Evolutionary conservation across 37 sponge, comb jelly and placozoan genomes (phyloP).

Genomic region (Beroe ovata): DNA sequence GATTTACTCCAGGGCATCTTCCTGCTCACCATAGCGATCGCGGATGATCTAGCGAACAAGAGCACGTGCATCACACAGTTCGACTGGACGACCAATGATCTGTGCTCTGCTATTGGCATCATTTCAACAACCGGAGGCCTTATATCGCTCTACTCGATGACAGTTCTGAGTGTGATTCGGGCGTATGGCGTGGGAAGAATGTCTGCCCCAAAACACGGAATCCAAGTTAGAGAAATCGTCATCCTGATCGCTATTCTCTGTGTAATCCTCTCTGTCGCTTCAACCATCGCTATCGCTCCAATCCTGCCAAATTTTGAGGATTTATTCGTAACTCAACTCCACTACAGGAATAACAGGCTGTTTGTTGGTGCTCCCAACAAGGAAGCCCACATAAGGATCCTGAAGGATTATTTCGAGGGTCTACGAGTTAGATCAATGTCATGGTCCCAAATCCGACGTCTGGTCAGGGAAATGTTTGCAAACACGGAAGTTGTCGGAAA

Average conservation of each 20-base stretch:
- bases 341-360: neutral
- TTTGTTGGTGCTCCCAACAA: conserved; percentile 10
- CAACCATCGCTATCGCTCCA: neutral
- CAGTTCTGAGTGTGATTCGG: neutral
- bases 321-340: neutral
- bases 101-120: neutral
- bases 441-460: neutral
- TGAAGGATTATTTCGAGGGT: neutral
- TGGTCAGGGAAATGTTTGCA: neutral
- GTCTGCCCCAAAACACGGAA: neutral
- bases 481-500: neutral
- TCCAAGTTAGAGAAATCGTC: neutral
- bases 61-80: conserved; percentile 26
- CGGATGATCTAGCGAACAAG: neutral
- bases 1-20: conserved; percentile 28
- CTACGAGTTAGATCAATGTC: neutral
- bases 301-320: neutral
- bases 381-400: neutral
- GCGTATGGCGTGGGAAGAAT: neutral
- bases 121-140: neutral
- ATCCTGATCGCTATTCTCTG: neutral
- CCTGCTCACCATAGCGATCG: neutral
- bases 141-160: conserved; percentile 24
- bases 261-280: neutral
- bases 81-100: neutral